These are phyloP conservation scores for Romanogobio albipinnatus DNA, from an alignment of 2,113 vertebrate species.

Conservation along the genomic window DNA sequence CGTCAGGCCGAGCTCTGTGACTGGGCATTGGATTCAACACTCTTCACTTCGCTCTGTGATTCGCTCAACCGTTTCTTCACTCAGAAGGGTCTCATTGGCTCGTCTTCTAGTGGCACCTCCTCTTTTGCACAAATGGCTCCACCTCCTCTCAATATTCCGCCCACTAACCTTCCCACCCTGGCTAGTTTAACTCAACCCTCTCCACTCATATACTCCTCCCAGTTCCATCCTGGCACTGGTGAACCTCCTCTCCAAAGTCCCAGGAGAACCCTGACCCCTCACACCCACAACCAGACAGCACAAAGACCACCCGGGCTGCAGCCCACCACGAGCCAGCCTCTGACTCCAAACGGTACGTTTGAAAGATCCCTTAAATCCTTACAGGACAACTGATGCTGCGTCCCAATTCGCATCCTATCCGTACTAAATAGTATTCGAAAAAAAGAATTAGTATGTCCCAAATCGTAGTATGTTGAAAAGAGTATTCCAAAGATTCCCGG, in stretches of 20 bases:
- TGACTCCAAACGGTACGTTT: constrained; percentile 64
- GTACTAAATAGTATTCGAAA: too few species aligned
- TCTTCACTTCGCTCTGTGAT: constrained; percentile 81
- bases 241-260: constrained; percentile 53
- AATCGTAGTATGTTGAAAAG: too few species aligned
- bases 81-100: constrained; percentile 76
- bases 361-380: not conserved
- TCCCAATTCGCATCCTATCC: too few species aligned
- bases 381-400: not conserved
- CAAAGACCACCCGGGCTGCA: constrained; percentile 65
- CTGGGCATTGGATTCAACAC: constrained; percentile 75
- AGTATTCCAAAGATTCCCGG: too few species aligned
- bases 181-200: constrained; percentile 74
- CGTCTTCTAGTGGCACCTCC: constrained; percentile 62
- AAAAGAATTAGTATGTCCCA: too few species aligned
- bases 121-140: constrained; percentile 56
- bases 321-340: constrained; percentile 52
- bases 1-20: constrained; percentile 79
- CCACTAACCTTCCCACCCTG: constrained; percentile 61
- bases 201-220: constrained; percentile 66
- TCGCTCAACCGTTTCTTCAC: constrained; percentile 81
- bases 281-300: constrained; percentile 55
- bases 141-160: constrained; percentile 51
- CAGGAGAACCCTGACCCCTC: constrained; percentile 65
- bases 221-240: constrained; percentile 55